Base-by-base conservation (phyloP, 2,113 vertebrate genomes). In the Xiphophorus couchianus region DNA sequence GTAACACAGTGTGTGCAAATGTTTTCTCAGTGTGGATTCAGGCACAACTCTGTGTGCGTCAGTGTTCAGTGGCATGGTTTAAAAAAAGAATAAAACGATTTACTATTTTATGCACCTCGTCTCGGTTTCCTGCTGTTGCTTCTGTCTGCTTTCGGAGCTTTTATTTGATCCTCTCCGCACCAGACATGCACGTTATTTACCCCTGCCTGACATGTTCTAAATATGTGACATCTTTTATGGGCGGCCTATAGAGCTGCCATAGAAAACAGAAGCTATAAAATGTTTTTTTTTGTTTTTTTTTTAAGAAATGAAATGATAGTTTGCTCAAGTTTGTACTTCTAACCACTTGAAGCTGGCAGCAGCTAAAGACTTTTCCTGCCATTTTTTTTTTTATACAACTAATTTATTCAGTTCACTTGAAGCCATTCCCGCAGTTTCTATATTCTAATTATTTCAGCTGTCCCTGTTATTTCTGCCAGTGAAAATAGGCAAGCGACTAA, bases 31-130 rank as follows among this genome's bases (percentile, higher is more conserved):
- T 97, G 96, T 97, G 96, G 94, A 96, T 95, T 95, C 93, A 94
- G 96, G 95, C 93, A 96, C 95, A 94, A 96, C 95, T 96, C 95
- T 96, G 95, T 98, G 95, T 94, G 92, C 90, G 95, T 96, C 96
- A 93, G 95, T 98, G 97, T 98, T 98, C 95, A 94, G 96, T 96
- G 93, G 95, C 94, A 94, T 93, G 93, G 92, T 94, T 80, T 88
- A 94, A 93, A 93, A 93, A 88, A 86, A 85, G 86, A 93, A 90
- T 93, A 94, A 94, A 95, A 90, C 83, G 94, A 87, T 91, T 92
- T 87, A 88, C 90, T 89, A 94, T 95, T 95, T 96, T 95, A 95
- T 95, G 96, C 95, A 96, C 93, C 94, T 94, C 90, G 95, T 96
- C 94, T 95, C 94, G 90, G 94, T 96, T 94, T 95, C 93, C 92